Conservation (phyloP, 2,888 invertebrate genomes). For the Dendrolimus houi region DNA sequence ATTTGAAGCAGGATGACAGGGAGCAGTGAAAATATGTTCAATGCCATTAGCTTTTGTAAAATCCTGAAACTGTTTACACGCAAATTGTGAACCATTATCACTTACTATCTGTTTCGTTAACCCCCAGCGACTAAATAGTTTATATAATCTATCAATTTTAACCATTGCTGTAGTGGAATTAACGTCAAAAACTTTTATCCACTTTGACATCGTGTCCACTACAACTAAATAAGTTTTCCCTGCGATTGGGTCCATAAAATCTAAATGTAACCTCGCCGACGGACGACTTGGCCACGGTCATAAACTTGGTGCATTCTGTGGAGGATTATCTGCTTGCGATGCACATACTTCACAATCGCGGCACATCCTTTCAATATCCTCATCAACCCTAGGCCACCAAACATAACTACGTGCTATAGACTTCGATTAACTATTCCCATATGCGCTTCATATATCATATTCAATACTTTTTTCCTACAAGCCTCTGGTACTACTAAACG, state of each 20-base stretch:
- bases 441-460: slow-evolving; percentile 8
- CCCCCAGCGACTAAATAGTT: too few species aligned
- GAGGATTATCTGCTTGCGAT: too few species aligned
- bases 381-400: slow-evolving; percentile 17
- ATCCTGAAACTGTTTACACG: slow-evolving; percentile 8
- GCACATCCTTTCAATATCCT: slow-evolving; percentile 14
- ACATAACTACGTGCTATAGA: slow-evolving; percentile 10
- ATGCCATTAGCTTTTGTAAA: slow-evolving; percentile 12
- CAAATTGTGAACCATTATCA: not conserved
- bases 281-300: too few species aligned
- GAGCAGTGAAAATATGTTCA: slow-evolving; percentile 12
- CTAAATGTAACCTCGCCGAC: too few species aligned
- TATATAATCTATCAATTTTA: too few species aligned
- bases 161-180: too few species aligned
- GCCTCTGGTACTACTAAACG: slow-evolving; percentile 3
- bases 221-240: too few species aligned
- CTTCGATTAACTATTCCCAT: slow-evolving; percentile 12
- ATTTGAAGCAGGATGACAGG: slow-evolving; percentile 15
- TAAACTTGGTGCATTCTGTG: too few species aligned
- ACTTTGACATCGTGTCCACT: too few species aligned
- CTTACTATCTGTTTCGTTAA: too few species aligned
- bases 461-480: slow-evolving; percentile 5
- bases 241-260: too few species aligned
- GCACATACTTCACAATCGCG: not conserved
- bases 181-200: too few species aligned